Evolutionary conservation across 2,888 invertebrate species (phyloP).

Genomic region (Periphyllus acericola): DNA sequence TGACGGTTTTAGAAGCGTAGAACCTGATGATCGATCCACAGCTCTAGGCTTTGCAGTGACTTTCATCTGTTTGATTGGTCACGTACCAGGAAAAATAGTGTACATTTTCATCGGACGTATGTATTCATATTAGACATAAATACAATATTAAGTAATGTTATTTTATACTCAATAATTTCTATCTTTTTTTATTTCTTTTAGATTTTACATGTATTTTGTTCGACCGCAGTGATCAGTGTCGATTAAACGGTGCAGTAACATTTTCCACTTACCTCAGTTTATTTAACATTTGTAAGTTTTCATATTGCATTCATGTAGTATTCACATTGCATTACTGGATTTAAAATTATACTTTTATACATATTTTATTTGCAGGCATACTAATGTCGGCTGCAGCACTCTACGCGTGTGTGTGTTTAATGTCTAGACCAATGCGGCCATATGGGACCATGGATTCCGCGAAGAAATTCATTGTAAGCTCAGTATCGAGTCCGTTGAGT

Average conservation of each 20-base stretch:
- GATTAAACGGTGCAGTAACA: constrained; percentile 44
- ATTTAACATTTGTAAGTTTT: constrained; percentile 39
- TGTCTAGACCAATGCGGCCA: constrained; percentile 34
- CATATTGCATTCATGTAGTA: no score
- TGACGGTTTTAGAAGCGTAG: constrained; percentile 68
- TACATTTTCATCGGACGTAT: constrained; percentile 73
- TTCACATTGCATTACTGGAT: no score
- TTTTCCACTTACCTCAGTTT: constrained; percentile 51
- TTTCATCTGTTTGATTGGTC: constrained; percentile 71
- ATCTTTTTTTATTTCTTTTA: neutral
- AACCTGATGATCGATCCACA: constrained; percentile 73
- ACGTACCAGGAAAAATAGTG: constrained; percentile 74
- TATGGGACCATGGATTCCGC: constrained; percentile 22
- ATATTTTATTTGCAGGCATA: constrained; percentile 25
- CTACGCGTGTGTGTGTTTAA: constrained; percentile 40
- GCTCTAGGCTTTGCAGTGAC: constrained; percentile 73
- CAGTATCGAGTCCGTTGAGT: constrained; percentile 48
- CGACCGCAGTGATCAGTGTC: constrained; percentile 40
- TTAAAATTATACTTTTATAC: neutral
- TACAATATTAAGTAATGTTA: neutral
- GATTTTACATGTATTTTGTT: constrained; percentile 48
- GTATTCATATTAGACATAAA: constrained; percentile 57
- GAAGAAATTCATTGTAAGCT: constrained; percentile 48
- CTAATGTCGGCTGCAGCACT: constrained; percentile 52
- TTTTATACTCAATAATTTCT: neutral